Conservation (phyloP, 2,113 vertebrate species). For the Dissostichus mawsoni region DNA sequence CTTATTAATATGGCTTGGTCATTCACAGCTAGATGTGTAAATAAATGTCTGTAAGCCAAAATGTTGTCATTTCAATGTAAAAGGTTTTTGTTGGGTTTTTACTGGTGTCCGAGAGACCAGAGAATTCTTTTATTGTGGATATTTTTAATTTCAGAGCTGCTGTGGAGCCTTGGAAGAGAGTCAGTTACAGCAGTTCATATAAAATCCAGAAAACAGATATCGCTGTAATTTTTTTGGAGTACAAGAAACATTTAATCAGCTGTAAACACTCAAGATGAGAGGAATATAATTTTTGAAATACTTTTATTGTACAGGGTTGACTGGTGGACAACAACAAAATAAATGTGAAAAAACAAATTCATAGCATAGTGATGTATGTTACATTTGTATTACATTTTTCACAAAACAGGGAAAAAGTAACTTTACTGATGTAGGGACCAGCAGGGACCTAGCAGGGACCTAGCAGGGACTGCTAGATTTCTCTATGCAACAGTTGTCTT, state of each 20-base stretch:
- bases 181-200: neutral
- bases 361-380: neutral
- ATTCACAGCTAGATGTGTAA: neutral
- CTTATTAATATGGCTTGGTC: neutral
- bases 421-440: neutral
- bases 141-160: neutral
- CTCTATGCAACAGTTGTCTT: constrained; percentile 79
- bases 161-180: neutral
- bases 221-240: neutral
- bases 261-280: neutral
- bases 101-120: neutral
- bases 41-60: neutral
- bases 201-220: neutral
- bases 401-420: constrained; percentile 6
- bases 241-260: neutral
- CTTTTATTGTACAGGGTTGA: neutral
- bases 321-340: neutral
- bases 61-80: neutral
- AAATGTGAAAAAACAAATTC: neutral
- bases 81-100: neutral
- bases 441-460: neutral
- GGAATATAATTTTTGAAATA: no score
- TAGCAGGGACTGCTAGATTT: constrained; percentile 12
- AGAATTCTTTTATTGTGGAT: neutral
- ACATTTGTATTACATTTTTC: constrained; percentile 8